Evolutionary conservation across 2,888 invertebrate genomes (phyloP), one percentile per base, ranked within the genome.

Genomic region (Scaptodrosophila latifasciaeformis): DNA sequence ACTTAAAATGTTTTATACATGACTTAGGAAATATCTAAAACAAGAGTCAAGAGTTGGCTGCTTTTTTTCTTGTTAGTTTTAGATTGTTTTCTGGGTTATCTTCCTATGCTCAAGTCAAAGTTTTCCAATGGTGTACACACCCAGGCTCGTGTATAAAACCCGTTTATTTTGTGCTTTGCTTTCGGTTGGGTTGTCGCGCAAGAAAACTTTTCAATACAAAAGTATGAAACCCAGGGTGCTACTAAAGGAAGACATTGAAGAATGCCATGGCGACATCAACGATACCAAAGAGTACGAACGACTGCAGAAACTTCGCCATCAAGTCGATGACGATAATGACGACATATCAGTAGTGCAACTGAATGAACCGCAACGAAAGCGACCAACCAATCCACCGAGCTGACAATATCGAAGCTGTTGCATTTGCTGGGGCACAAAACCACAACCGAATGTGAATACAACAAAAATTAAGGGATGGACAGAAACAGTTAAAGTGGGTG

Each of bases 121-220:
- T 49, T 54, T 40, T 18, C 29, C 30, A 17, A 27, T 18, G 9
- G 13, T 10, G 12, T 37, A 29, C 18, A 10, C 4, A 35, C 45
- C 15, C 49, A 19, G 64, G 65, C 18, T 27, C 44, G 53, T 49
- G 19, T 18, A 46, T 18, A 62, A 62, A 57, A 47, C 37, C 52
- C 42, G 58, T 43, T 29, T 18, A 51, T 42, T 37, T 37, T 24
- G 24, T 17, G 39, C 54, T 50, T 51, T 29, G 55, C 47, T 54
- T 64, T 44, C 49, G 50, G 46, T n/a, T 24, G 4, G 7, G 4
- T 24, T 24, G 24, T 57, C 57, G 54, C 54, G 58, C 59, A 58
- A 48, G 59, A 77, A 65, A 70, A 65, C 53, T 65, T 76, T 70
- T 77, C 63, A 70, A 70, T 77, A 77, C 77, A 79, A 76, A n/a